These are phyloP conservation scores for Petrolisthes cinctipes DNA, from an alignment of 2,888 invertebrate species.

Conservation along the genomic window DNA sequence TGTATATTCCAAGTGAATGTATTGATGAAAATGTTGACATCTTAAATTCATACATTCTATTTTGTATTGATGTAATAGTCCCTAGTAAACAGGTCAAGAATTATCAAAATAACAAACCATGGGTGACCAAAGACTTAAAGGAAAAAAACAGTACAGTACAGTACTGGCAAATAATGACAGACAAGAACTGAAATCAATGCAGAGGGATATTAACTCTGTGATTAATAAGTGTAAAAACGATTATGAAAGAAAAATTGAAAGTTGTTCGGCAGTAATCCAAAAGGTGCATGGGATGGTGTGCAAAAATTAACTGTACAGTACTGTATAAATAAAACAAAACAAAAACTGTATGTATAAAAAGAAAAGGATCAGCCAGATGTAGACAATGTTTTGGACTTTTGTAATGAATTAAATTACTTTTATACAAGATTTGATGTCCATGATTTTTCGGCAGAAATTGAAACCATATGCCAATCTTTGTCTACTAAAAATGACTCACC, in stretches of 20 bases:
- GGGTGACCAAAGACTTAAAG: not conserved
- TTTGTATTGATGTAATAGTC: slow-evolving; percentile 11
- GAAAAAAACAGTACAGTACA: too few species aligned
- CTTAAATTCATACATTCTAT: not conserved
- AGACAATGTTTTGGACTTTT: not conserved
- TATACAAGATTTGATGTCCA: too few species aligned
- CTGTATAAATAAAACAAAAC: not conserved
- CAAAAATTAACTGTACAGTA: not conserved
- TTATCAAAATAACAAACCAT: not conserved
- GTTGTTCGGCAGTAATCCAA: not conserved
- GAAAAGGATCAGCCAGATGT: too few species aligned
- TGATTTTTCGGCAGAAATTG: not conserved
- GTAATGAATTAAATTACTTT: not conserved
- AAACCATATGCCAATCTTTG: too few species aligned
- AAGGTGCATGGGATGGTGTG: not conserved
- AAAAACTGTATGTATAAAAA: too few species aligned
- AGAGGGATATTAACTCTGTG: not conserved
- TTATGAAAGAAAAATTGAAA: not conserved
- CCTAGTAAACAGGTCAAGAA: not conserved
- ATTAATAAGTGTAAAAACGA: too few species aligned
- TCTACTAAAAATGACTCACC: too few species aligned
- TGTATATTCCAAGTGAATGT: not conserved
- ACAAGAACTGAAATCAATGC: not conserved
- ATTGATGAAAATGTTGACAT: slow-evolving; percentile 17
- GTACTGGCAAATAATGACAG: not conserved